Conservation (phyloP, 2,113 vertebrate genomes). For the Petaurus breviceps region DNA sequence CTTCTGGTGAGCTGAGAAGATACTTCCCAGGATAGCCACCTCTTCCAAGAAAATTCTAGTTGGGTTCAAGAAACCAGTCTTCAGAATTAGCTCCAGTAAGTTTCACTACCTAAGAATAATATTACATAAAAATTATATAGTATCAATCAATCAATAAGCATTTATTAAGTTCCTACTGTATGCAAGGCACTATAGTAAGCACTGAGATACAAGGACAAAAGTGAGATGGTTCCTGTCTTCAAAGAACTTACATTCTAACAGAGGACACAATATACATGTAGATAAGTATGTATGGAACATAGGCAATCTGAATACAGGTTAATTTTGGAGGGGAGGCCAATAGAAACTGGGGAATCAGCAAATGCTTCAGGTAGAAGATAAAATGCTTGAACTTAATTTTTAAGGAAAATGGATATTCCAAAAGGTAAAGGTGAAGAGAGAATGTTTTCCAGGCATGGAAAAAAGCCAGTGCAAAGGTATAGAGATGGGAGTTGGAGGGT, state of each 20-base stretch:
- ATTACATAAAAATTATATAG: slow-evolving; percentile 32
- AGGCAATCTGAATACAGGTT: not conserved
- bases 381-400: not conserved
- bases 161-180: slow-evolving; percentile 33
- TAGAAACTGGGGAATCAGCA: not conserved
- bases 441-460: not conserved
- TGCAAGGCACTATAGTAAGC: not conserved
- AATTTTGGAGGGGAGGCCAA: not conserved
- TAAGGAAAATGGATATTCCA: not conserved
- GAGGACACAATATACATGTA: not conserved
- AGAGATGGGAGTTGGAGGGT: not conserved
- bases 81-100: slow-evolving; percentile 43
- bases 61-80: slow-evolving; percentile 50
- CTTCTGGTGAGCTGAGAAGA: not conserved
- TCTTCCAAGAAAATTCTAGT: slow-evolving; percentile 54
- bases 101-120: slow-evolving; percentile 47
- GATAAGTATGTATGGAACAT: not conserved
- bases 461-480: not conserved
- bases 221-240: not conserved
- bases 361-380: not conserved
- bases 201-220: not conserved
- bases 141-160: slow-evolving; percentile 44
- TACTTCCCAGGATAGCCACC: not conserved
- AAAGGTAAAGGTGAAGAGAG: not conserved
- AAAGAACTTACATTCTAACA: not conserved